Conservation (phyloP, 2,888 invertebrate species). For the Cyclophora punctaria region DNA sequence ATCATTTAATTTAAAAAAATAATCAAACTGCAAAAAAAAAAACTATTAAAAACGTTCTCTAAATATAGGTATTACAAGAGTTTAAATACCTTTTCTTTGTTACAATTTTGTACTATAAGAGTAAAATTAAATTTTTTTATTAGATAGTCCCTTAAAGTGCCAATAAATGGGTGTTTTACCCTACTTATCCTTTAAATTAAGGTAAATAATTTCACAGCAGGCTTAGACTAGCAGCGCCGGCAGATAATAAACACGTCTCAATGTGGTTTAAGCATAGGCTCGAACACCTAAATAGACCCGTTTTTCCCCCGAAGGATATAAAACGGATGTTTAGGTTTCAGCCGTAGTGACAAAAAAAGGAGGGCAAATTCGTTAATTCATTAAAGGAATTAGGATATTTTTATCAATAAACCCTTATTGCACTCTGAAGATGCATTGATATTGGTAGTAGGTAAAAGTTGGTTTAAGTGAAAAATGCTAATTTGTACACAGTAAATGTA, state of each 20-base stretch:
- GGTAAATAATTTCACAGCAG: slow-evolving; percentile 5
- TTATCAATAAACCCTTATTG: background rate
- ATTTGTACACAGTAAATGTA: background rate
- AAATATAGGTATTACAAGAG: background rate
- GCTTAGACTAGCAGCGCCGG: slow-evolving; percentile 4
- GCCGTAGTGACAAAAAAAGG: slow-evolving; percentile 1
- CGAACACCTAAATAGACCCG: slow-evolving; percentile 11
- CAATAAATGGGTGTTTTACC: background rate
- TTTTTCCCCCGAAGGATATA: slow-evolving; percentile 14
- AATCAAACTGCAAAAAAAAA: too few relatives aligned
- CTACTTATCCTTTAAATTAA: background rate
- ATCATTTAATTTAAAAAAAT: too few relatives aligned
- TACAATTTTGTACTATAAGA: too few relatives aligned
- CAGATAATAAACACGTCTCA: slow-evolving; percentile 11
- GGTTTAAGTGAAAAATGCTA: background rate
- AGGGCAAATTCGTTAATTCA: background rate
- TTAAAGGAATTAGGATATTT: background rate
- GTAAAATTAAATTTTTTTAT: too few relatives aligned
- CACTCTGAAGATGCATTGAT: background rate
- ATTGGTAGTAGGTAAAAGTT: background rate
- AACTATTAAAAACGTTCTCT: background rate
- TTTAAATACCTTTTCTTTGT: background rate
- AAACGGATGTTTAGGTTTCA: slow-evolving; percentile 14
- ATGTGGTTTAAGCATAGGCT: slow-evolving; percentile 11
- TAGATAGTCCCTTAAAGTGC: background rate